Conservation (phyloP, 2,113 vertebrate species). For the Lates calcarifer region DNA sequence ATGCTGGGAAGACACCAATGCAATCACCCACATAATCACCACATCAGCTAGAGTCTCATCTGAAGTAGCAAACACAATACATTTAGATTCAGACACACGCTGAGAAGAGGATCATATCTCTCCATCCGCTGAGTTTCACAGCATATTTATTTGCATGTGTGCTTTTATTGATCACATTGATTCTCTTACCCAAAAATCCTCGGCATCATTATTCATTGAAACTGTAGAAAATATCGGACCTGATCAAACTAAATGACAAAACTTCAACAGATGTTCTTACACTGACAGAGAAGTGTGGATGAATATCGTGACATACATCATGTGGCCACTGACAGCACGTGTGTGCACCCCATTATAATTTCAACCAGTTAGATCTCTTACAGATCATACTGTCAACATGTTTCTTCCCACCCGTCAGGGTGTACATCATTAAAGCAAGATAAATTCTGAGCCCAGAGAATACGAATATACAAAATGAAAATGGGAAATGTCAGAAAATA, state of each 20-base stretch:
- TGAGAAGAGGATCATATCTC: neutral
- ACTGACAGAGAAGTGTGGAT: constrained; percentile 21
- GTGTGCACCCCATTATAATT: constrained; percentile 32
- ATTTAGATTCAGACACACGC: constrained; percentile 20
- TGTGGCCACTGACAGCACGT: constrained; percentile 21
- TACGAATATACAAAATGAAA: neutral
- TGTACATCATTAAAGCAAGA: constrained; percentile 10
- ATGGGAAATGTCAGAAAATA: neutral
- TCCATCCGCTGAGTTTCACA: neutral
- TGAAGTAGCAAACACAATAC: constrained; percentile 34
- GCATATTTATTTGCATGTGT: neutral
- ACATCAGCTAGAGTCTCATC: constrained; percentile 17
- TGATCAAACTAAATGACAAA: constrained; percentile 5
- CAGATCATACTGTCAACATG: constrained; percentile 33
- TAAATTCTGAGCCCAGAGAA: neutral
- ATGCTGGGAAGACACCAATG: neutral
- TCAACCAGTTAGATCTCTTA: constrained; percentile 31
- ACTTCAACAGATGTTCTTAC: constrained; percentile 8
- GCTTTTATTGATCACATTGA: neutral
- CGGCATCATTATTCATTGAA: constrained; percentile 11
- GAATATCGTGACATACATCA: constrained; percentile 22
- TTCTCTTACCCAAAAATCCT: constrained; percentile 3
- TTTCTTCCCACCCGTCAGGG: constrained; percentile 1
- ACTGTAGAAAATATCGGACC: constrained; percentile 15
- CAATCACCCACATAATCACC: constrained; percentile 37